Percentiles rank a stretch among this genome's conserved stretches.
phyloP scores from a whole-genome alignment of 2,113 vertebrate genomes.

The Barnardius zonarius region DNA sequence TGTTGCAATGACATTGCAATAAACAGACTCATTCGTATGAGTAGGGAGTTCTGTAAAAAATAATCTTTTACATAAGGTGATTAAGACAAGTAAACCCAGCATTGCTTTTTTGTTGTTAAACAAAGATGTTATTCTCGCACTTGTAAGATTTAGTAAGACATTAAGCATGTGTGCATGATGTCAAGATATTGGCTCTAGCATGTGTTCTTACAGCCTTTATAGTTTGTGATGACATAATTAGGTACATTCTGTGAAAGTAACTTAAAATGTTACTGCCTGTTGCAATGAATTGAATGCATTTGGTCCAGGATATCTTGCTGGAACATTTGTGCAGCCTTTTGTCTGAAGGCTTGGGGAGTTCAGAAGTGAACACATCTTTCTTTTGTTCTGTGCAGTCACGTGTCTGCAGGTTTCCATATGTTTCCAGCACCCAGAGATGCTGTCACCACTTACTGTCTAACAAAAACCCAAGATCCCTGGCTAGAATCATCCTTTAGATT shows the following conservation, averaged over 20 bases:
- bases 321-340: slow-evolving; percentile 20
- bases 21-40: slow-evolving; percentile 24
- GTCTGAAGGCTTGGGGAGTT: not conserved
- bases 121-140: slow-evolving; percentile 70
- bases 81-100: slow-evolving; percentile 62
- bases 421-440: not conserved
- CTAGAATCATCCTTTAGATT: not conserved
- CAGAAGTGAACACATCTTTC: slow-evolving; percentile 29
- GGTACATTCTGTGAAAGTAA: slow-evolving; percentile 63
- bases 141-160: slow-evolving; percentile 61
- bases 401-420: slow-evolving; percentile 19
- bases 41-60: slow-evolving; percentile 52
- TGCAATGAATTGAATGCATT: slow-evolving; percentile 8
- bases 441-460: slow-evolving; percentile 6
- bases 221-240: slow-evolving; percentile 69
- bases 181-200: slow-evolving; percentile 67
- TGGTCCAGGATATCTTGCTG: slow-evolving; percentile 33
- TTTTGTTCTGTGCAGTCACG: not conserved
- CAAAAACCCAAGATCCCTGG: slow-evolving; percentile 17
- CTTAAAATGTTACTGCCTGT: slow-evolving; percentile 60
- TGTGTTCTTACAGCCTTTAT: slow-evolving; percentile 59
- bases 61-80: slow-evolving; percentile 58
- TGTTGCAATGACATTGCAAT: slow-evolving; percentile 36
- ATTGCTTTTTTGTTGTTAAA: slow-evolving; percentile 65
- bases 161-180: slow-evolving; percentile 68